A percentile compares a stretch with the other conserved stretches of the same genome.
Conservation (phyloP, 2,797 vertebrate species). For the Danio tinwini region DNA sequence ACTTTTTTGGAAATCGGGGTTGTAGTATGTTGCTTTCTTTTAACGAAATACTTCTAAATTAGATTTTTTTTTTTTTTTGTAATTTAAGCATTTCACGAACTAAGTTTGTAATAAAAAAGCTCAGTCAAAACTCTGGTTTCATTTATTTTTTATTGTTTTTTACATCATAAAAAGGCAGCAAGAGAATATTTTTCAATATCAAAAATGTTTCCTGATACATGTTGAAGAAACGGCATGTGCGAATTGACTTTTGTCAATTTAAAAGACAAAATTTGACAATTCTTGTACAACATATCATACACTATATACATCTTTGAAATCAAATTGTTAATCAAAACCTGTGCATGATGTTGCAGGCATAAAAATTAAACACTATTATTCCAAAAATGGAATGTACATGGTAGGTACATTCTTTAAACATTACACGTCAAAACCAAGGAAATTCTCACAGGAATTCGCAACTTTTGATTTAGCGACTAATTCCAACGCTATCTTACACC, state of each 20-base stretch:
- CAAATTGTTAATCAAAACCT: not conserved
- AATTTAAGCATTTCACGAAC: not conserved
- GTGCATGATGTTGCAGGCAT: not conserved
- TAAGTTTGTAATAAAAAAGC: not conserved
- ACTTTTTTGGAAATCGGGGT: too few species aligned
- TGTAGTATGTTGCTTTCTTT: too few species aligned
- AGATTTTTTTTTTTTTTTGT: not conserved
- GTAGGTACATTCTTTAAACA: not conserved
- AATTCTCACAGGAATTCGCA: too few species aligned
- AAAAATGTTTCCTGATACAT: not conserved
- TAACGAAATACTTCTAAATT: not conserved
- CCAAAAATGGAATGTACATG: not conserved
- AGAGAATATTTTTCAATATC: not conserved
- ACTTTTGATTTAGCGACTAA: too few species aligned
- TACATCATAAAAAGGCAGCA: constrained; percentile 1
- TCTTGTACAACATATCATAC: not conserved
- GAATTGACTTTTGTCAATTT: not conserved
- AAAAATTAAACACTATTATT: not conserved
- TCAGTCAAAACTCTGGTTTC: not conserved
- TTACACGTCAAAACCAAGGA: not conserved
- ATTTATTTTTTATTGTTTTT: not conserved
- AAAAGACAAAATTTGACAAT: not conserved
- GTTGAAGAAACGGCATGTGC: not conserved
- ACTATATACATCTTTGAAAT: not conserved
- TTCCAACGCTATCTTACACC: too few species aligned